Evolutionary conservation across 2,888 invertebrate genomes (phyloP), one percentile per base, ranked within the genome.

Genomic region (Eurytoma adleriae): DNA sequence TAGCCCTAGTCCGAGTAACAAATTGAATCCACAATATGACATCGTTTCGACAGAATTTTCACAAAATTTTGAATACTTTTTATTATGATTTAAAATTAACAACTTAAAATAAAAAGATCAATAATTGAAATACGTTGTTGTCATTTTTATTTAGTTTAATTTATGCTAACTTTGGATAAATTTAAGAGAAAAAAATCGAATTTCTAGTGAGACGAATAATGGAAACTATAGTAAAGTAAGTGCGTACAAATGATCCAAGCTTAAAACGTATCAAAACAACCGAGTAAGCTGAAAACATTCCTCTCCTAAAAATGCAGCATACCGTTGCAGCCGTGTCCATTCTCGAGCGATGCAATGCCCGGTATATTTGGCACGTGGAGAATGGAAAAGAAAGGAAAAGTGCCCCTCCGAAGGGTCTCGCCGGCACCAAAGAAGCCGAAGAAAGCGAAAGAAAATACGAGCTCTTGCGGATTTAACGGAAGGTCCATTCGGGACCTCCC

Each of bases 401-500:
- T 68, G 56, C 68, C 48, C 69, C 68, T 66, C 56, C 13, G 20
- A 62, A 30, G 54, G 56, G 13, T 30, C 5, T 10, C 16, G n/a
- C 61, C 7, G 30, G 14, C 50, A 18, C 16, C 24, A 13, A 20
- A 61, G 56, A 27, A 57, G 48, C 69, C 64, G 52, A 59, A 61
- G 68, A 57, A 52, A 61, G 50, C 18, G 27, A 57, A 69, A 69
- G 62, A 66, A 71, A 66, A 30, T 20, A n/a, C 66, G 40, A 73
- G 61, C 62, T 62, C 48, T 40, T 40, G 20, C 52, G 30, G 70
- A 18, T 66, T 79, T 79, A 76, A 81, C 74, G 78, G 79, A 74
- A 66, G 71, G 27, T 77, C 76, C 80, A 79, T 75, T 27, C 54
- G 40, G 56, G 57, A 73, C 75, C 78, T 70, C 71, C 72, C 73